phyloP scores from a whole-genome alignment of 2,113 vertebrate species.

The Solea senegalensis region DNA sequence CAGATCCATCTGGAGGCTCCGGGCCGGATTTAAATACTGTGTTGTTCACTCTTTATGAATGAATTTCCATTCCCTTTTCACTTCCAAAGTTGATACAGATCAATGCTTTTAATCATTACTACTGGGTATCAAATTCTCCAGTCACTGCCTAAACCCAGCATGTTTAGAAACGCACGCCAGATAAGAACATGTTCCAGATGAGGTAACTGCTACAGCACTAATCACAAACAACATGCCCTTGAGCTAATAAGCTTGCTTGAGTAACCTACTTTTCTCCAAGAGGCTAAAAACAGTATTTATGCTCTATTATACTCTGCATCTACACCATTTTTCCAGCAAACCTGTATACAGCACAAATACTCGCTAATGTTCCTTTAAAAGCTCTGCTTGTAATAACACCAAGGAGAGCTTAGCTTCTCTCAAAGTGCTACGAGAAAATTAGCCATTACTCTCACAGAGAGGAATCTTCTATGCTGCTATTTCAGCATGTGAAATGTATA shows the following conservation, averaged over 20 bases:
- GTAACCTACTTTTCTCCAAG: not conserved
- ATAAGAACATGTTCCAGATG: not conserved
- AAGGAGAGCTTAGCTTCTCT: not conserved
- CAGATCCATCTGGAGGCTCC: not conserved
- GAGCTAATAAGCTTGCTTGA: not conserved
- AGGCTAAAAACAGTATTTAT: not conserved
- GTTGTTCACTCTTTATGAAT: not conserved
- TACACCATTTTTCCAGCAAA: not conserved
- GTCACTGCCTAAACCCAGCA: not conserved
- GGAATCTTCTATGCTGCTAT: not conserved
- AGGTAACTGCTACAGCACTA: not conserved
- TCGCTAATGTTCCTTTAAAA: conserved; percentile 15
- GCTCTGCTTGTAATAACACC: conserved; percentile 13
- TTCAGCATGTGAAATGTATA: not conserved
- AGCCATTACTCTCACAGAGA: conserved; percentile 17
- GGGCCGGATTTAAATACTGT: not conserved
- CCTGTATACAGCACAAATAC: not conserved
- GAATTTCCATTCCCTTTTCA: not conserved
- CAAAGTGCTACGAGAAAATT: not conserved
- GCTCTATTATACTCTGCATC: not conserved
- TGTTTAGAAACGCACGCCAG: not conserved
- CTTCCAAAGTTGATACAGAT: not conserved
- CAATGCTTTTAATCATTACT: not conserved
- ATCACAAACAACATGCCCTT: not conserved
- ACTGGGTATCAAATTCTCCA: not conserved